Evolutionary conservation across 2,888 invertebrate species (phyloP).

Genomic region (Tipula lateralis): DNA sequence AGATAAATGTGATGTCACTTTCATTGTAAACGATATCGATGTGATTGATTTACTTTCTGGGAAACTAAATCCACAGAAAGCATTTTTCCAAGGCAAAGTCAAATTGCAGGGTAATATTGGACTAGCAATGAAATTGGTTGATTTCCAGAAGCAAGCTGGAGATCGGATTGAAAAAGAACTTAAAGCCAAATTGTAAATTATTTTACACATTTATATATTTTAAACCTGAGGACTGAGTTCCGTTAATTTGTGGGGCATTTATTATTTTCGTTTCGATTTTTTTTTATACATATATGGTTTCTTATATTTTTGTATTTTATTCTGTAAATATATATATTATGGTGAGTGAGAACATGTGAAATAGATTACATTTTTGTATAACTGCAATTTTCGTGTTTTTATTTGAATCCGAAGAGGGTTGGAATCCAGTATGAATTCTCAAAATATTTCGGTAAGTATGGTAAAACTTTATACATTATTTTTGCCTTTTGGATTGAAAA

Average conservation of each 20-base stretch:
- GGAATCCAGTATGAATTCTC: too few relatives aligned
- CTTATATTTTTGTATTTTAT: background rate
- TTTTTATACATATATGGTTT: background rate
- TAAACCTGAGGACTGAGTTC: background rate
- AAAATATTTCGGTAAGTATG: too few relatives aligned
- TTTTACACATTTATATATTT: background rate
- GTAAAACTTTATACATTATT: too few relatives aligned
- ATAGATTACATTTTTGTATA: background rate
- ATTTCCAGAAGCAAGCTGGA: constrained; percentile 52
- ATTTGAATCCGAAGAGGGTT: background rate
- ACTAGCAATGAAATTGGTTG: constrained; percentile 87
- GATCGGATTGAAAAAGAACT: background rate
- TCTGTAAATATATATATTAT: background rate
- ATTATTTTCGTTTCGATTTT: background rate
- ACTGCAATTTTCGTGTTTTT: background rate
- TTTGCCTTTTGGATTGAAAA: too few relatives aligned
- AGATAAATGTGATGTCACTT: constrained; percentile 85
- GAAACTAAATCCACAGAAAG: constrained; percentile 90
- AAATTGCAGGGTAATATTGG: constrained; percentile 97
- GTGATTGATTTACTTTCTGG: constrained; percentile 83
- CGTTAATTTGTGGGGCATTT: background rate
- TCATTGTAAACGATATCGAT: constrained; percentile 84
- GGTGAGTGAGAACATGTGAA: background rate
- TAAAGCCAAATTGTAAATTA: background rate
- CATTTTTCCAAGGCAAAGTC: constrained; percentile 93